phyloP scores from a whole-genome alignment of 2,797 vertebrate genomes.

The Columba guinea region DNA sequence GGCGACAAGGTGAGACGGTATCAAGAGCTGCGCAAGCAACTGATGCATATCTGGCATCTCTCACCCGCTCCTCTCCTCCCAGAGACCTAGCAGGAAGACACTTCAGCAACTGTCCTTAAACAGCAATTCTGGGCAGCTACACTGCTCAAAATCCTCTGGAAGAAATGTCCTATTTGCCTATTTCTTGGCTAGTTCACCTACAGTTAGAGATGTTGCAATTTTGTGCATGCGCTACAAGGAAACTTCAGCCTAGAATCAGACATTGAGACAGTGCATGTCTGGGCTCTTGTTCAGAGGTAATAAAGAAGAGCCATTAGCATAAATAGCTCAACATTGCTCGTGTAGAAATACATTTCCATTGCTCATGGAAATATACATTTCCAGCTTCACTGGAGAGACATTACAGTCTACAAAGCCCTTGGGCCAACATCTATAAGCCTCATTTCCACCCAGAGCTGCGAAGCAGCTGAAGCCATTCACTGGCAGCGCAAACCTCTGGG shows the following conservation, averaged over 20 bases:
- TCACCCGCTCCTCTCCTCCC: background rate
- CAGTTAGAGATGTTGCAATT: background rate
- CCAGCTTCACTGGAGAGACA: background rate
- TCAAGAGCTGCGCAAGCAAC: background rate
- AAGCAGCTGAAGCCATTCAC: background rate
- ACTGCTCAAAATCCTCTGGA: background rate
- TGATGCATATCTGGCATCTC: background rate
- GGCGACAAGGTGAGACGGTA: background rate
- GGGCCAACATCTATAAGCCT: background rate
- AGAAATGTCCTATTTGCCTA: background rate
- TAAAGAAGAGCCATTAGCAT: background rate
- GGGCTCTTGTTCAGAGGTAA: background rate
- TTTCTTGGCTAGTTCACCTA: background rate
- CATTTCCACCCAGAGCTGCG: background rate
- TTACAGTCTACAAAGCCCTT: background rate
- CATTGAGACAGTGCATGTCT: background rate
- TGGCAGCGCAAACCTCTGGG: background rate
- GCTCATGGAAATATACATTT: fast-evolving
- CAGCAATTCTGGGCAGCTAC: background rate
- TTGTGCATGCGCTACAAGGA: fast-evolving
- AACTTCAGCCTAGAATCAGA: background rate
- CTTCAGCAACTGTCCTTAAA: background rate
- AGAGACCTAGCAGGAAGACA: background rate
- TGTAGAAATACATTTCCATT: background rate
- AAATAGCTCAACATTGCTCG: background rate